Base-by-base conservation (phyloP, 1,140 invertebrate species). In the Hylaeus anthracinus region DNA sequence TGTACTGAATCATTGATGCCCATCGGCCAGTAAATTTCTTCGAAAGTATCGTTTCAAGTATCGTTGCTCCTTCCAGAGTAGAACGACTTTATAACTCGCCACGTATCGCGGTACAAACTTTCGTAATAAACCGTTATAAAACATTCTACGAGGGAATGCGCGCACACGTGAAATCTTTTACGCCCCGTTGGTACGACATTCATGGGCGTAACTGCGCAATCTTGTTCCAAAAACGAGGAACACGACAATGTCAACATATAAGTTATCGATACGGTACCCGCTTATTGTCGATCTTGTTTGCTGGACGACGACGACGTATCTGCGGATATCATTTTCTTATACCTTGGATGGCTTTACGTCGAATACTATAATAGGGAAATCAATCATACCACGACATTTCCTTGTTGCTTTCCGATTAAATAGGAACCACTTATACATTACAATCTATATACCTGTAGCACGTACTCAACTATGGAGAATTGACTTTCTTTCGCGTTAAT, bases 61-160 rank as follows among this genome's bases (percentile, higher is more conserved):
- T 58, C 14, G 70, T 72, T 58, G n/a, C n/a, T 58, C 5, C 41
- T 64, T 43, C 9, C 26, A 2, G 37, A 55, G 14, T 41, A 15
- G n/a, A 66, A 75, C 53, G 73, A 66, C n/a, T 65, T 66, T 53
- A 15, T 48, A 58, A 45, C 48, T 43, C 37, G n/a, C n/a, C n/a
- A n/a, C n/a, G n/a, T n/a, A n/a, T n/a, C n/a, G n/a, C n/a, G n/a
- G n/a, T n/a, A n/a, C n/a, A n/a, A n/a, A n/a, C n/a, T n/a, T n/a
- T n/a, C n/a, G 48, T 73, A 63, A 53, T 55, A 74, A 74, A 65
- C 72, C 45, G 72, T 51, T 45, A 10, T 43, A 43, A 64, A 64
- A 14, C 56, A 53, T 51, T 39, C 26, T 43, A n/a, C 43, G 55
- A 37, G 6, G 45, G 37, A 0, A 64, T 5, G 3, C 12, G n/a